Conservation (phyloP, 2,113 vertebrate species). For the Hymenochirus boettgeri region DNA sequence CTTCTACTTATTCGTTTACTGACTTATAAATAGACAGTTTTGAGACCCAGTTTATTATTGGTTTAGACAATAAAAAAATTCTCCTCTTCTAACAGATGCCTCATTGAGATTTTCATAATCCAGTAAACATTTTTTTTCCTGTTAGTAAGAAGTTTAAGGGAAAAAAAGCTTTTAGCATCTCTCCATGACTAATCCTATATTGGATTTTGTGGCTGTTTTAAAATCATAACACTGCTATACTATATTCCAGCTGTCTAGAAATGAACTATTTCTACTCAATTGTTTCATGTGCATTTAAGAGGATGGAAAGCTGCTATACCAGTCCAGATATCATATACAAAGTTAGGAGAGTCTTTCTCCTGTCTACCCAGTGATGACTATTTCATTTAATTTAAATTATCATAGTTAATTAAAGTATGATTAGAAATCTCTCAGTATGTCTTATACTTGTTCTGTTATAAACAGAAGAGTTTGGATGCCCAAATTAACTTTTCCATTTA, state of each 20-base stretch:
- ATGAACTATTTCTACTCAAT: neutral
- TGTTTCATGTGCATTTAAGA: neutral
- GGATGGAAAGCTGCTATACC: no score
- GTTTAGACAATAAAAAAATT: neutral
- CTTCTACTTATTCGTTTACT: neutral
- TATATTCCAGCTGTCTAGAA: slow-evolving; percentile 8
- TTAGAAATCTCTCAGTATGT: no score
- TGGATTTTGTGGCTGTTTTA: neutral
- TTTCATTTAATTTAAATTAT: no score
- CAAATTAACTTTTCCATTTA: no score
- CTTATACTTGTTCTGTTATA: no score
- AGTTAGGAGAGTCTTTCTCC: no score
- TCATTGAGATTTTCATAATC: slow-evolving; percentile 21
- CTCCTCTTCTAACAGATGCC: neutral
- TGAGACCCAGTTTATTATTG: neutral
- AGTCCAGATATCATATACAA: no score
- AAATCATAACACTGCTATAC: neutral
- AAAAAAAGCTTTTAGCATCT: slow-evolving; percentile 15
- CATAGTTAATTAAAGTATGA: no score
- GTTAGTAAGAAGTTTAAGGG: slow-evolving; percentile 10
- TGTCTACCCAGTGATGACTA: no score
- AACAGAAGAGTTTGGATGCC: no score
- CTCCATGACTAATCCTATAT: slow-evolving; percentile 8
- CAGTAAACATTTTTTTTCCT: slow-evolving; percentile 17
- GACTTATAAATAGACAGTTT: neutral